Evolutionary conservation across 2,888 invertebrate species (phyloP).

Genomic region (Luffia ferchaultella): DNA sequence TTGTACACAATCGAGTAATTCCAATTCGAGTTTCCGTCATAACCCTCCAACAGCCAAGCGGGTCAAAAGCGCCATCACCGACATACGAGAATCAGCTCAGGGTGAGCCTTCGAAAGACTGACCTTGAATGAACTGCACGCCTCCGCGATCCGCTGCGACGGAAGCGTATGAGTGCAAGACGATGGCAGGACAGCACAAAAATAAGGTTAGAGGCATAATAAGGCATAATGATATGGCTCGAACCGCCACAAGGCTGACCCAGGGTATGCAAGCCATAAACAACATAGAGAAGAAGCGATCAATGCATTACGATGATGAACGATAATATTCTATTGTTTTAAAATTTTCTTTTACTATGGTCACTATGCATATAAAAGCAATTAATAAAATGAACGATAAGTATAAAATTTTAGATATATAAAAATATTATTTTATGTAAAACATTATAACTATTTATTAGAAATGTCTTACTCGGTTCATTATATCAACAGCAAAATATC

Average conservation of each 20-base stretch:
- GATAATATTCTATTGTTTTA: too few species aligned
- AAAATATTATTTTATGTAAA: too few species aligned
- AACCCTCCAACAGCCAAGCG: neutral
- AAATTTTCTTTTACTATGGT: too few species aligned
- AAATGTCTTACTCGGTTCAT: too few species aligned
- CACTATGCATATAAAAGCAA: too few species aligned
- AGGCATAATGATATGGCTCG: slow-evolving; percentile 16
- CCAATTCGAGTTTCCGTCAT: neutral
- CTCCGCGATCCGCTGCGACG: slow-evolving; percentile 89
- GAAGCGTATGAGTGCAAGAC: slow-evolving; percentile 42
- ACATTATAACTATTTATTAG: too few species aligned
- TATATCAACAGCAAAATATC: too few species aligned
- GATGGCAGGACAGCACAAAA: slow-evolving; percentile 27
- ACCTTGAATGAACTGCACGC: slow-evolving; percentile 95
- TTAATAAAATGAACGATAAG: too few species aligned
- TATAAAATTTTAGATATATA: too few species aligned
- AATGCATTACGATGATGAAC: too few species aligned
- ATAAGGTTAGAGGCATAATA: neutral
- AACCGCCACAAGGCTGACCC: neutral
- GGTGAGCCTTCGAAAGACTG: slow-evolving; percentile 33
- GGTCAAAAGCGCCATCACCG: neutral
- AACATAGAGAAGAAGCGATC: neutral
- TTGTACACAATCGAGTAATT: too few species aligned
- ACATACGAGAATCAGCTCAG: neutral
- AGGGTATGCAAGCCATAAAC: neutral